Evolutionary conservation across 2,797 vertebrate genomes (phyloP), one percentile per base, ranked within the genome.

Genomic region (Denticeps clupeoides): DNA sequence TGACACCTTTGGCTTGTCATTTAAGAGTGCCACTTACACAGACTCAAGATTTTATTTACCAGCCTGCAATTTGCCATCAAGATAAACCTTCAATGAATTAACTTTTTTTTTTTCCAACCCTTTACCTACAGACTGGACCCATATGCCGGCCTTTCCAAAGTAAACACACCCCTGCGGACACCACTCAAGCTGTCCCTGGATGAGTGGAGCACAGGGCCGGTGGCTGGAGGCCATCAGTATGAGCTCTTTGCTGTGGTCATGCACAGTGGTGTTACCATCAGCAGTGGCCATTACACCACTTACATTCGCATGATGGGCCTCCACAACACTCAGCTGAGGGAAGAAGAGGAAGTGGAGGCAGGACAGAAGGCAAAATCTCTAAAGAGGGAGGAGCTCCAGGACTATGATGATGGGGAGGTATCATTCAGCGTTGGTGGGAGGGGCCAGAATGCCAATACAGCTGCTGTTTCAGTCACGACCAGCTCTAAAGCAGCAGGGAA

Each of bases 261-360:
- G 93, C 95, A 99, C 72, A 99, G 91, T 3, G 94, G 94, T 26
- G 79, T 95, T 56, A 97, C 94, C 8, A 97, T 98, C 65, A 94
- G 91, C 81, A 95, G 92, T 8, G 95, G 95, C 31, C 94, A 98
- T 65, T 98, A 99, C 72, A 97, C 92, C 1, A 86, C 93, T 40
- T 98, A 85, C 13, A 78, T 97, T 59, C 89, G 87, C 72, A 78
- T 98, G 60, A 84, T 81, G 1, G 82, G 87, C 40, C 76, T 97
- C 18, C 73, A 67, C 4, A 82, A 82, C 18, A 73, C 81, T 2
- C 63, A 56, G 56, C 60, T 77, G 4, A 57, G 58, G 2, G 56
- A 62, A 40, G 71, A 65, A 4, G 65, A 80, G 2, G 7, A 10
- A 0, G 19, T 44, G 16, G 53, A 59, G 3, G 18, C 63, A 11